Evolutionary conservation across 2,113 vertebrate genomes (phyloP).

Genomic region (Antechinus flavipes): DNA sequence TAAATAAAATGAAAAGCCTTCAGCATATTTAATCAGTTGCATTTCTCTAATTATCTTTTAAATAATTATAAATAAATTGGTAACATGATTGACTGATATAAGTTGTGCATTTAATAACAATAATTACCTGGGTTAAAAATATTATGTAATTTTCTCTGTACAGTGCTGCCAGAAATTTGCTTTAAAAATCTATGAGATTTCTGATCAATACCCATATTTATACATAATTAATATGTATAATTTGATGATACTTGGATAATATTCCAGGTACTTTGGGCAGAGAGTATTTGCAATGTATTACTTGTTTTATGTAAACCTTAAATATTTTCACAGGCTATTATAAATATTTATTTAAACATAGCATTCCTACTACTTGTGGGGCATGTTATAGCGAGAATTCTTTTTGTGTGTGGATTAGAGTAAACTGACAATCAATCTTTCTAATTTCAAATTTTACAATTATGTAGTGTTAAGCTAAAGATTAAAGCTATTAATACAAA

Average conservation of each 20-base stretch:
- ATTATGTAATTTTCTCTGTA: background rate
- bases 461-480: background rate
- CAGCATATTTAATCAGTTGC: background rate
- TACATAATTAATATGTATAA: background rate
- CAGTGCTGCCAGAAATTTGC: background rate
- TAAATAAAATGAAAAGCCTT: background rate
- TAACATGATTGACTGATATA: background rate
- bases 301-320: background rate
- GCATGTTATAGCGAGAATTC: background rate
- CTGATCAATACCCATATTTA: background rate
- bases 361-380: background rate
- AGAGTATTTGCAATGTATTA: background rate
- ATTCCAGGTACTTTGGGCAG: background rate
- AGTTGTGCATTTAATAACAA: background rate
- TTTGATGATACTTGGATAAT: background rate
- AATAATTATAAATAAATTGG: background rate
- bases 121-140: background rate
- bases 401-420: background rate
- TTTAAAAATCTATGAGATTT: background rate
- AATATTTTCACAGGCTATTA: background rate
- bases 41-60: background rate
- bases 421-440: background rate
- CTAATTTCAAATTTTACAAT: background rate
- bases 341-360: background rate
- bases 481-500: background rate